Conservation (phyloP, 2,113 vertebrate genomes). For the Pan paniscus region DNA sequence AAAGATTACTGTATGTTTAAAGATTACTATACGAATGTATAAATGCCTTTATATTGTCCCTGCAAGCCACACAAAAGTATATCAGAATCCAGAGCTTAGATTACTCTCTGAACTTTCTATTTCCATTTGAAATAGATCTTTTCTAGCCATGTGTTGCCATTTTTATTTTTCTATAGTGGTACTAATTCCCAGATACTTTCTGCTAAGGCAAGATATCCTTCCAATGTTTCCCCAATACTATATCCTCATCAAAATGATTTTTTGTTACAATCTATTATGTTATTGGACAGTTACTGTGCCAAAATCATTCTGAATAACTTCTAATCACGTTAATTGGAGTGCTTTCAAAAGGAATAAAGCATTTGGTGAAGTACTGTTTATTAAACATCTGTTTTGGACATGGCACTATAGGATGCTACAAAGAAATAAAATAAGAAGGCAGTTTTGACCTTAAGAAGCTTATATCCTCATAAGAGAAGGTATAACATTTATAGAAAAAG, state of each 20-base stretch:
- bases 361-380: background rate
- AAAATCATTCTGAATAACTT: conserved; percentile 1
- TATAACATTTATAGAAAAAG: background rate
- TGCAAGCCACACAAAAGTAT: background rate
- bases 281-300: background rate
- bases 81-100: background rate
- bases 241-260: background rate
- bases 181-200: background rate
- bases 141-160: background rate
- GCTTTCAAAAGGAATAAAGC: conserved; percentile 20
- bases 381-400: background rate
- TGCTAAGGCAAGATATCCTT: background rate
- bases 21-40: background rate
- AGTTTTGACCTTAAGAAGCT: conserved; percentile 11
- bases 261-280: background rate
- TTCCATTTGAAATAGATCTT: background rate
- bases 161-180: background rate
- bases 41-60: conserved; percentile 14
- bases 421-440: background rate
- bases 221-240: background rate
- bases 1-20: background rate
- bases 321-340: background rate
- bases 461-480: background rate
- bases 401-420: background rate
- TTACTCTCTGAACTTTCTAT: background rate